Evolutionary conservation across 2,888 invertebrate species (phyloP), one percentile per base, ranked within the genome.

Genomic region (Gryllus longicercus): DNA sequence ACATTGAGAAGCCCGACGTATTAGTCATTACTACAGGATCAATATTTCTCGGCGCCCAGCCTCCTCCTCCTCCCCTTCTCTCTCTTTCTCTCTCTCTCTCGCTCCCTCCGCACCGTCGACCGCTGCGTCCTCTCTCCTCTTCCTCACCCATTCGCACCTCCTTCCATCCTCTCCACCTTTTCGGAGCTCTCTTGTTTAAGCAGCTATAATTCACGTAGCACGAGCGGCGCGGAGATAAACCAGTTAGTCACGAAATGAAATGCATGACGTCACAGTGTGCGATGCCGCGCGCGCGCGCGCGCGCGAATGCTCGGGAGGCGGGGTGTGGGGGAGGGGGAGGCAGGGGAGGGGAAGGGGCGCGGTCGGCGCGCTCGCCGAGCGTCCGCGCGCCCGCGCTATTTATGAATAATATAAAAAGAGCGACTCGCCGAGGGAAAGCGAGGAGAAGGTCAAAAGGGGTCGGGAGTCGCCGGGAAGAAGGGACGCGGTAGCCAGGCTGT

Each of bases 211-310:
- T 63, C 63, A 63, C n/a, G 63, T 18, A 63, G 63, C 63, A 63
- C n/a, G 63, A 63, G 63, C n/a, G 51, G 16, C 11, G 12, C 14
- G 25, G 25, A 74, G 50, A 79, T 79, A 50, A 79, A 76, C 76
- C 25, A 23, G 75, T 79, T 79, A 75, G 51, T 75, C 79, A 51
- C 76, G 76, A 79, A 79, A 63, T n/a, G 63, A n/a, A 63, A 63
- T n/a, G 14, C 63, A 63, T 63, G 63, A 63, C 63, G 63, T 63
- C 38, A 38, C 38, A 63, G n/a, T 63, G 63, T 63, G 14, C 63
- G 38, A 63, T 63, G 63, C 63, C 63, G 16, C 63, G n/a, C 63
- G 63, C 16, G 14, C 63, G 63, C 16, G 14, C n/a, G 63, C 63
- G n/a, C n/a, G 63, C n/a, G 63, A n/a, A 63, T n/a, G 63, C 16